A percentile compares a stretch with the other conserved stretches of the same genome.
phyloP scores from a whole-genome alignment of 2,888 invertebrate genomes.

The Hirudinaria manillensis region DNA sequence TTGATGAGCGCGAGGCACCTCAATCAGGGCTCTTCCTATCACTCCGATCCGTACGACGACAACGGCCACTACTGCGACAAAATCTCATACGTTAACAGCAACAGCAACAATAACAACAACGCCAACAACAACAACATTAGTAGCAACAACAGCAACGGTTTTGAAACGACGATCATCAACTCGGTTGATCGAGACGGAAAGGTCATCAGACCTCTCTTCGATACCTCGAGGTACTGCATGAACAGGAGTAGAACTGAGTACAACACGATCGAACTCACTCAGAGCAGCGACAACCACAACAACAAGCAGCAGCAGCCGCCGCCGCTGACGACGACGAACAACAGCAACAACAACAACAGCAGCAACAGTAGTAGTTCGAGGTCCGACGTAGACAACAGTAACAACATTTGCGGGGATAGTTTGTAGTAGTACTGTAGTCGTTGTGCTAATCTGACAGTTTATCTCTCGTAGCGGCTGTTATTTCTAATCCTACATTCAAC shows the following conservation, averaged over 20 bases:
- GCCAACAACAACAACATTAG: background rate
- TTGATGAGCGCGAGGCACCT: slow-evolving; percentile 1
- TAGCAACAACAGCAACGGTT: background rate
- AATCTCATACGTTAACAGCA: background rate
- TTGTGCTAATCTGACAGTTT: no score
- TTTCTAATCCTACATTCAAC: no score
- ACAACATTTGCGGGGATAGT: no score
- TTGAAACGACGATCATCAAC: background rate
- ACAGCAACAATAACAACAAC: slow-evolving; percentile 2
- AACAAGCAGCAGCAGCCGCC: background rate
- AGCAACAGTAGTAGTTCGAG: background rate
- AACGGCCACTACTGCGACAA: background rate
- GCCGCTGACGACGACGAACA: background rate
- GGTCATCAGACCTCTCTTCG: background rate
- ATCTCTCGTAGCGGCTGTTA: no score
- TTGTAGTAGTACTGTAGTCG: no score
- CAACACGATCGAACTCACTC: background rate
- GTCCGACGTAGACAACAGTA: no score
- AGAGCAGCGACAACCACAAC: background rate
- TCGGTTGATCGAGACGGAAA: background rate
- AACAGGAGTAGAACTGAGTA: background rate
- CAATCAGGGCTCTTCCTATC: background rate
- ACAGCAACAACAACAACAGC: slow-evolving; percentile 11
- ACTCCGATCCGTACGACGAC: background rate
- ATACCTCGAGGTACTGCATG: background rate